Base-by-base conservation (phyloP, 2,888 invertebrate genomes). In the Drosophila melanocephala region DNA sequence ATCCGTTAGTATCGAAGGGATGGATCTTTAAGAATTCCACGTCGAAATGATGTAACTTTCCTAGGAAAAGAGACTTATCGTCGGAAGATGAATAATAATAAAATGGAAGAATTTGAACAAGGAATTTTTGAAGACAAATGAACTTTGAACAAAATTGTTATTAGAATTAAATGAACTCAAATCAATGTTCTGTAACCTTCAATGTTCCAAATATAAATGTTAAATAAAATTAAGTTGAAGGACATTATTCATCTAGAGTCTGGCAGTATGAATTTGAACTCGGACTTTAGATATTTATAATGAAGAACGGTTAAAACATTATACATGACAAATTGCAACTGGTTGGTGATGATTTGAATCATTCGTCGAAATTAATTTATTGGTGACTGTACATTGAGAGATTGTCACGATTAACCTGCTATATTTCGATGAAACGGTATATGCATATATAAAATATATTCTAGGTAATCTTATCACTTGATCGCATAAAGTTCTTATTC, bases 381-480 rank as follows among this genome's bases (percentile, higher is more conserved):
- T 37, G 26, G 19, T 26, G 30, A 57, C 28, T 57, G 28, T 59
- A 47, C 39, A 32, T 73, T 39, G 22, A 37, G 32, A 22, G 19
- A 22, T 32, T 33, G 60, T 53, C 63, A 50, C 59, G 37, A 61
- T 74, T 58, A 32, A 42, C 4, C 7, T 57, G 57, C 28, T n/a
- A 39, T 19, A 5, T 68, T 63, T 47, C 14, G 55, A 64, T 61
- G 30, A 50, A 22, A 35, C 51, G 30, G 28, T 50, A 47, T 32
- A 39, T 26, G 71, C 35, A 52, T 52, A 39, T 50, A 77, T 50
- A 57, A 65, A 65, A 62, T 67, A 76, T 71, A 65, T 76, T 60
- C 50, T 61, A 50, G 47, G 33, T 69, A 76, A 76, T 80, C 79
- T 76, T 76, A 76, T 80, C 76, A 44, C 26, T 57, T 52, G 56